phyloP scores from a whole-genome alignment of 2,888 invertebrate genomes.

The Ceraclea dissimilis region DNA sequence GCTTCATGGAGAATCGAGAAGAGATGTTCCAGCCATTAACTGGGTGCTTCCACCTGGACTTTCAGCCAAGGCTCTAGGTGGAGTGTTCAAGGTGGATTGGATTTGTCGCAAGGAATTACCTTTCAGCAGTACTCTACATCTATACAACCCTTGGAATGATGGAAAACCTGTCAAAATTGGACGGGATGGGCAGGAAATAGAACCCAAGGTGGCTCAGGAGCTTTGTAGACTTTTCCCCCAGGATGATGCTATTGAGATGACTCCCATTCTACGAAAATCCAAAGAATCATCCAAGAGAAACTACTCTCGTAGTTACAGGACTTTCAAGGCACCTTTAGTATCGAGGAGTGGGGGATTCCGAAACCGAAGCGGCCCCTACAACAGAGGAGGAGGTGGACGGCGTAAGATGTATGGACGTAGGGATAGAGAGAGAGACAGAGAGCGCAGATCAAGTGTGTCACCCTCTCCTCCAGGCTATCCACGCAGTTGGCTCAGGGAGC shows the following conservation, averaged over 20 bases:
- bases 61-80: constrained; percentile 86
- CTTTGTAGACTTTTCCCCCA: constrained; percentile 89
- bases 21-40: constrained; percentile 81
- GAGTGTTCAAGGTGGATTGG: constrained; percentile 96
- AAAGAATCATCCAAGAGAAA: constrained; percentile 70
- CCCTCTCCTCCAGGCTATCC: constrained; percentile 41
- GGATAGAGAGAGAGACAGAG: constrained; percentile 35
- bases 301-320: constrained; percentile 43
- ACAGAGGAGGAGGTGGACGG: constrained; percentile 36
- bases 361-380: constrained; percentile 44
- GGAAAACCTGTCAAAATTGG: constrained; percentile 98
- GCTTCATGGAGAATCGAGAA: constrained; percentile 77
- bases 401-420: constrained; percentile 62
- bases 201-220: constrained; percentile 91
- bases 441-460: constrained; percentile 44
- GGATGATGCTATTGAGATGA: constrained; percentile 86
- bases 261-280: constrained; percentile 76
- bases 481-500: constrained; percentile 42
- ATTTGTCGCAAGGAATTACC: constrained; percentile 90
- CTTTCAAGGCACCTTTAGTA: constrained; percentile 44
- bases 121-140: constrained; percentile 84
- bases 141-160: constrained; percentile 98
- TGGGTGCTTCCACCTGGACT: constrained; percentile 94
- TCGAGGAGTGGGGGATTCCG: constrained; percentile 44
- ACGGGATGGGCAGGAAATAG: constrained; percentile 97